Base-by-base conservation (phyloP, 2,888 invertebrate genomes). In the Agrotis clavis region DNA sequence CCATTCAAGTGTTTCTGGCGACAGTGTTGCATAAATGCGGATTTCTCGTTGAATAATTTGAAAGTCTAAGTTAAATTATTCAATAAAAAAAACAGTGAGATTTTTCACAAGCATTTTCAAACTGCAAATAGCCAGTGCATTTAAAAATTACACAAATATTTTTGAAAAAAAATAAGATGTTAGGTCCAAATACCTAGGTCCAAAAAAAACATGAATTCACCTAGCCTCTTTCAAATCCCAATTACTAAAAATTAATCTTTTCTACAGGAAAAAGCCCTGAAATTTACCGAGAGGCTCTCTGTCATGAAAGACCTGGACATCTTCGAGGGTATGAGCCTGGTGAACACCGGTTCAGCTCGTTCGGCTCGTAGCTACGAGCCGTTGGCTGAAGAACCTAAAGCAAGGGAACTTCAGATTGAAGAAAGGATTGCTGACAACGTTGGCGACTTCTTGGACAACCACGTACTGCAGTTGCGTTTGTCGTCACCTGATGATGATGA, bases 221-320 rank as follows among this genome's bases (percentile, higher is more conserved):
- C 16, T 11, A 60, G 13, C 0, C 9, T 67, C 41, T 41, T 41
- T 41, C 9, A 18, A 0, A 51, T 4, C 16, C 47, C 66, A 71
- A 60, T 48, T 0, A 67, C 25, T 71, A 50, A 72, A 11, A 7
- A 0, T 11, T 53, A 19, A 4, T 69, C 25, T 77, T 35, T 68
- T 92, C 90, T 13, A 21, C 94, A 97, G 97, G 97, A 97, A 96
- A 95, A 97, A 85, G 97, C 97, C 13, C 89, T 97, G 30, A 97
- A 96, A 84, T 96, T 97, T 82, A 96, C 97, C 54, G 97, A 97
- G 84, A 93, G 93, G 57, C 93, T 97, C 11, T 96, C 97, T 1
- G 95, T 97, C 65, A 91, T 96, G 54, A 93, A 97, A 83, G 96
- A 97, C 74, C 83, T 97, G 47, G 95, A 95, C 59, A 87, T 96